phyloP scores from a whole-genome alignment of 1,140 invertebrate species.

The Adoxophyes honmai region DNA sequence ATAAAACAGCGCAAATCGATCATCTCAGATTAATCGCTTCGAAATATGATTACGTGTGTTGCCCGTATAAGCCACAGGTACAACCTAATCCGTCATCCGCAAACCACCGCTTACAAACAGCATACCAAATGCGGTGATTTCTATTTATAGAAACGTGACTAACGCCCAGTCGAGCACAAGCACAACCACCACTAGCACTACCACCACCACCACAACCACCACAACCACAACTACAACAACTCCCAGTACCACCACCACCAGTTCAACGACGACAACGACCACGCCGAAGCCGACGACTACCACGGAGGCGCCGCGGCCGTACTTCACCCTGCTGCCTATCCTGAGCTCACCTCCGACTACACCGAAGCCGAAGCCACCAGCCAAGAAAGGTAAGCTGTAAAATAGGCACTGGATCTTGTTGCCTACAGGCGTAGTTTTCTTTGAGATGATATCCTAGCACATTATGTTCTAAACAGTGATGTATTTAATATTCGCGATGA shows the following conservation, averaged over 20 bases:
- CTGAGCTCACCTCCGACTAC: conserved; percentile 45
- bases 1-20: too few relatives aligned
- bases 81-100: too few relatives aligned
- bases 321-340: conserved; percentile 62
- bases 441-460: too few relatives aligned
- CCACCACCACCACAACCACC: conserved; percentile 36
- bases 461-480: too few relatives aligned
- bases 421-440: too few relatives aligned
- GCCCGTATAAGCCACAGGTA: too few relatives aligned
- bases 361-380: conserved; percentile 45
- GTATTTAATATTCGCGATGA: too few relatives aligned
- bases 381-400: conserved; percentile 46
- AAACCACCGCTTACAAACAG: conserved; percentile 1
- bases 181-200: conserved; percentile 30
- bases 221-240: conserved; percentile 63
- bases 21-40: too few relatives aligned
- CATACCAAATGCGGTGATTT: background rate
- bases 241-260: conserved; percentile 71
- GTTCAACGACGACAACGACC: conserved; percentile 53
- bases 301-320: conserved; percentile 56
- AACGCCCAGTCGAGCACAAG: conserved; percentile 31
- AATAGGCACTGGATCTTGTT: too few relatives aligned
- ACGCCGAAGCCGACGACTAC: conserved; percentile 56
- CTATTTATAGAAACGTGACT: conserved; percentile 12
- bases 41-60: too few relatives aligned